Evolutionary conservation across 2,113 vertebrate species (phyloP).

Genomic region (Serinus canaria): DNA sequence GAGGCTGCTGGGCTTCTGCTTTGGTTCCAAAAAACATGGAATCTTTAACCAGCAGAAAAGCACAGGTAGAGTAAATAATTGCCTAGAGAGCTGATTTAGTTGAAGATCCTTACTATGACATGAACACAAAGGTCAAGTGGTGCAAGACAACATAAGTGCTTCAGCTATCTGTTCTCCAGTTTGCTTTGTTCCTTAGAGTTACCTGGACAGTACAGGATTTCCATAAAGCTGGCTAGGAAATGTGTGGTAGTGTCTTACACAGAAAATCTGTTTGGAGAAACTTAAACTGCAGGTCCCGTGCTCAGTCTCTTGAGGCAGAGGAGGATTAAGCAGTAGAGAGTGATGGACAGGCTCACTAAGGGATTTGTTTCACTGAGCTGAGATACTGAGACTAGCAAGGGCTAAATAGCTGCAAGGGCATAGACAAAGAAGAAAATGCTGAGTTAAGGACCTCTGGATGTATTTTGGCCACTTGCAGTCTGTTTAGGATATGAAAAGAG

Average conservation of each 20-base stretch:
- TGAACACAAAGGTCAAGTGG: neutral
- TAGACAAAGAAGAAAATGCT: neutral
- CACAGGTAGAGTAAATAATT: neutral
- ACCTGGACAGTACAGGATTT: neutral
- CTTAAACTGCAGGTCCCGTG: neutral
- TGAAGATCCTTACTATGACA: neutral
- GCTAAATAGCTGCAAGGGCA: neutral
- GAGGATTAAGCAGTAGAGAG: neutral
- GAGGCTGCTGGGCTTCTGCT: neutral
- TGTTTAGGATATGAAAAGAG: neutral
- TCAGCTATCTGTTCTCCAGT: neutral
- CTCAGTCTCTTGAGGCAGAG: neutral
- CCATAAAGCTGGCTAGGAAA: neutral
- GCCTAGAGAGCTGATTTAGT: neutral
- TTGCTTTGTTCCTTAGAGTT: neutral
- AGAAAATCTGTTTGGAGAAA: neutral
- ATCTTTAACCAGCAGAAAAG: neutral
- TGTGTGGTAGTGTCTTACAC: neutral
- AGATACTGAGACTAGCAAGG: neutral
- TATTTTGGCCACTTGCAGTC: neutral
- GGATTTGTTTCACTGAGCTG: neutral
- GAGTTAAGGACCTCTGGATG: neutral
- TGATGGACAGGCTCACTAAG: neutral
- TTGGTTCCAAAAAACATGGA: neutral
- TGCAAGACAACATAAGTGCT: neutral